Evolutionary conservation across 2,113 vertebrate species (phyloP).

Genomic region (Marmota flaviventris): DNA sequence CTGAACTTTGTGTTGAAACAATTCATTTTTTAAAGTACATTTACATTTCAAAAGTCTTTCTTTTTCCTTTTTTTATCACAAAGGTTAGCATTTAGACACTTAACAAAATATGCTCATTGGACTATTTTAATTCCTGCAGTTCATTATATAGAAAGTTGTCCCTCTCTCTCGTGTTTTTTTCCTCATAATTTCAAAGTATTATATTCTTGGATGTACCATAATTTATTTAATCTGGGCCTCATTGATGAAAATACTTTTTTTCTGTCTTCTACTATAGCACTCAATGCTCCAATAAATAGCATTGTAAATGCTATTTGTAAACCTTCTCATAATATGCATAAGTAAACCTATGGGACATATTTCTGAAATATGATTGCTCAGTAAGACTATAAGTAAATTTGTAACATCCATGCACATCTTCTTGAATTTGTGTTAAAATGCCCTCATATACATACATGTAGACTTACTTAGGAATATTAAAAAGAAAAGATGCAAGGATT

Average conservation of each 20-base stretch:
- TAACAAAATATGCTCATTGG: neutral
- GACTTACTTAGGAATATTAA: neutral
- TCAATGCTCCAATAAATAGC: neutral
- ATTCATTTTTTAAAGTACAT: neutral
- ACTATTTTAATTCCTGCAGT: slow-evolving; percentile 30
- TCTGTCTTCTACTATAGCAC: neutral
- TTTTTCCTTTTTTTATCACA: neutral
- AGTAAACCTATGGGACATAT: neutral
- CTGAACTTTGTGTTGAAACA: slow-evolving; percentile 15
- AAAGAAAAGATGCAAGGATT: neutral
- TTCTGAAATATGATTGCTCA: neutral
- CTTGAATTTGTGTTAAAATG: neutral
- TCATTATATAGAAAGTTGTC: neutral
- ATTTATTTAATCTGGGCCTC: neutral
- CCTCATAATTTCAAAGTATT: neutral
- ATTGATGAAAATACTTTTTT: neutral
- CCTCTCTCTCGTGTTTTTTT: neutral
- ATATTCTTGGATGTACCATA: slow-evolving; percentile 1
- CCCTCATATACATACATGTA: neutral
- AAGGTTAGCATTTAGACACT: neutral
- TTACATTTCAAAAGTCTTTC: neutral
- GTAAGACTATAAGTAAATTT: neutral
- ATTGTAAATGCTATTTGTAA: neutral
- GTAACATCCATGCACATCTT: neutral
- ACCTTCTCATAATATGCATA: neutral